Conservation (phyloP, 1,140 invertebrate species). For the Aphis gossypii region DNA sequence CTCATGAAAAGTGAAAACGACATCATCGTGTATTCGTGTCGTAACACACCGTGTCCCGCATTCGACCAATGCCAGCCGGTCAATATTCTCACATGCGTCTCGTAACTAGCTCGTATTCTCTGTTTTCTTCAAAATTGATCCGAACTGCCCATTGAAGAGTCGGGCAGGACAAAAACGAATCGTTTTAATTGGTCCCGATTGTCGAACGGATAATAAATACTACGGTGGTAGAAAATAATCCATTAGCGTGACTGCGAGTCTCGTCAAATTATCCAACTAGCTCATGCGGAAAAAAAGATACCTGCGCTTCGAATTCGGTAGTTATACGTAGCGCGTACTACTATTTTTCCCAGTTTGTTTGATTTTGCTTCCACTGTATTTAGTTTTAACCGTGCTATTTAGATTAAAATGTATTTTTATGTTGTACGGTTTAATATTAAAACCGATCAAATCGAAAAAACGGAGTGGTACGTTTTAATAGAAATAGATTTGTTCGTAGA, state of each 20-base stretch:
- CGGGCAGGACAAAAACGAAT: background rate
- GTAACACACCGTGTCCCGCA: background rate
- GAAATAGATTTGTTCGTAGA: background rate
- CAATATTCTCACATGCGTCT: background rate
- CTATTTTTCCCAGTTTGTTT: background rate
- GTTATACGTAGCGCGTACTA: background rate
- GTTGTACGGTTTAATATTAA: background rate
- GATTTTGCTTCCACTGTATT: background rate
- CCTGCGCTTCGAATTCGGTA: background rate
- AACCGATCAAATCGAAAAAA: background rate
- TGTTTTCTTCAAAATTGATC: background rate
- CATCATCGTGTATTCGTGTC: background rate
- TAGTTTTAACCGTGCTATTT: background rate
- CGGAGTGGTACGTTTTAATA: background rate
- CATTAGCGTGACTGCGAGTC: background rate
- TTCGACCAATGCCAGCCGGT: background rate
- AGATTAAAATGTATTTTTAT: background rate
- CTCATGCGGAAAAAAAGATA: background rate
- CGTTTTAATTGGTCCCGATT: background rate
- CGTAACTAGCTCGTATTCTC: background rate
- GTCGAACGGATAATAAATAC: background rate
- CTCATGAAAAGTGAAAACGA: conserved; percentile 25
- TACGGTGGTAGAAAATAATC: background rate
- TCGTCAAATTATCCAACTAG: background rate
- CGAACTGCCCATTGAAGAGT: background rate